phyloP scores from a whole-genome alignment of 2,113 vertebrate species.

The Cacatua alba region DNA sequence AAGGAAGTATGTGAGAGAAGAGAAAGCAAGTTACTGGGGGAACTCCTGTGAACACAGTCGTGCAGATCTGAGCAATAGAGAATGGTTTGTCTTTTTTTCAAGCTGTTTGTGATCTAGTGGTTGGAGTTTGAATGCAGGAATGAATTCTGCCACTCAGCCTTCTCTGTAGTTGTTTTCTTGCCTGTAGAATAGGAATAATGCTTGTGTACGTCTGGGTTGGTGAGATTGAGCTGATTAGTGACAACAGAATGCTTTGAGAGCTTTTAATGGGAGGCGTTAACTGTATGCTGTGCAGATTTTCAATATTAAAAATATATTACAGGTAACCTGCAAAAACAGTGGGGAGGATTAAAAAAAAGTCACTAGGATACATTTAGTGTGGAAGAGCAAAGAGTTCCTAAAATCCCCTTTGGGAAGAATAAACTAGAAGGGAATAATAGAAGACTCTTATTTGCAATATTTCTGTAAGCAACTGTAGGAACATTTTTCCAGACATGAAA shows the following conservation, averaged over 20 bases:
- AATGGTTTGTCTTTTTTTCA: neutral
- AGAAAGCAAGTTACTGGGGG: neutral
- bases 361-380: neutral
- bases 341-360: neutral
- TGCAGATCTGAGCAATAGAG: neutral
- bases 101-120: neutral
- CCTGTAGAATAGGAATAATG: neutral
- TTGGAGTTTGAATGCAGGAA: conserved; percentile 1
- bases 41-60: neutral
- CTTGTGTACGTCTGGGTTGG: neutral
- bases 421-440: neutral
- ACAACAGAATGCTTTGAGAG: conserved; percentile 12
- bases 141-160: neutral
- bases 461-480: neutral
- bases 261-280: neutral
- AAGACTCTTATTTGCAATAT: neutral
- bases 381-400: neutral
- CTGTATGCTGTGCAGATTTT: neutral
- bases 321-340: neutral
- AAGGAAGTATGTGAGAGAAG: neutral
- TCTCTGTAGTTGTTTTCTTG: conserved; percentile 8
- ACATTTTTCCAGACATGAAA: neutral
- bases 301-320: conserved; percentile 3
- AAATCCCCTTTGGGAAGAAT: neutral
- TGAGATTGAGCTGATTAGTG: neutral